Percentiles rank a stretch among this genome's conserved stretches.
Conservation (phyloP, 2,797 vertebrate genomes). For the Halcyon smyrnensis region DNA sequence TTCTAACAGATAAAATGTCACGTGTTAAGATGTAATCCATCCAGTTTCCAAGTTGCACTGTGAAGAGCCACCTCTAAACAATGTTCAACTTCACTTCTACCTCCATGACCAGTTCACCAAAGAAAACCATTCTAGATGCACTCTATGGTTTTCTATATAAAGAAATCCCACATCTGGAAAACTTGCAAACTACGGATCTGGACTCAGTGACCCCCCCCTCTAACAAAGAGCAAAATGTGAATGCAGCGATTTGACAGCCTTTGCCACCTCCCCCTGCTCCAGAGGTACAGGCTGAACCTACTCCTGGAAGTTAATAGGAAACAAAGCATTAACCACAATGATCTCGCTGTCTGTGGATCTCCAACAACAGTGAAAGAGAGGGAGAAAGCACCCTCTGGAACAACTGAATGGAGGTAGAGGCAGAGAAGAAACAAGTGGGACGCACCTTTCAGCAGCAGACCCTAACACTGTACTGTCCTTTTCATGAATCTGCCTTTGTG, state of each 20-base stretch:
- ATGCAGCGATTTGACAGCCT: neutral
- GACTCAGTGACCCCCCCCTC: neutral
- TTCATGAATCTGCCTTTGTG: neutral
- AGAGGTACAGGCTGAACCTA: neutral
- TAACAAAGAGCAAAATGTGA: neutral
- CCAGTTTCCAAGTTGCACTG: neutral
- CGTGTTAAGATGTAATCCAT: neutral
- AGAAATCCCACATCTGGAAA: neutral
- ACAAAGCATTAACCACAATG: neutral
- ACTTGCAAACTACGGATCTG: fast-evolving
- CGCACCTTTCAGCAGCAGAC: neutral
- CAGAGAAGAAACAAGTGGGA: neutral
- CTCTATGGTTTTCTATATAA: neutral
- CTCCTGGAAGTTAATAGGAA: neutral
- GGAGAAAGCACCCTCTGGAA: neutral
- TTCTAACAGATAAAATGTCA: neutral
- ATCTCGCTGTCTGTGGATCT: neutral
- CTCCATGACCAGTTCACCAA: neutral
- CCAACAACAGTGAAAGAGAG: neutral
- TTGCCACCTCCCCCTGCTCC: neutral
- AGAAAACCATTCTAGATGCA: neutral
- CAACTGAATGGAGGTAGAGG: neutral
- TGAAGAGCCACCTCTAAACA: neutral
- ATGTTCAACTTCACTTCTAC: neutral
- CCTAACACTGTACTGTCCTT: neutral